phyloP scores from a whole-genome alignment of 2,888 invertebrate species.

The Brachyptera risi region DNA sequence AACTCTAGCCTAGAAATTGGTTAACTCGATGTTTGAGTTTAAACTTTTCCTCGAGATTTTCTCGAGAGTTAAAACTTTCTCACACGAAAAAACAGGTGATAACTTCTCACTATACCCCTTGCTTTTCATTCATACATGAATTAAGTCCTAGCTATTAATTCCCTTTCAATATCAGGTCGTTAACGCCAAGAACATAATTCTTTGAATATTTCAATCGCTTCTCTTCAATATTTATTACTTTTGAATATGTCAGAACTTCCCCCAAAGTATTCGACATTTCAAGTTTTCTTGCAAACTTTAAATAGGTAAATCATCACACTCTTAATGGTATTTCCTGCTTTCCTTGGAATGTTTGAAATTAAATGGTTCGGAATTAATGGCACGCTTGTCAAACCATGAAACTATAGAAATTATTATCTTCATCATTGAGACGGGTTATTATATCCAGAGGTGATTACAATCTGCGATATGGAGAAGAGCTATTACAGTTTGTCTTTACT shows the following conservation, averaged over 20 bases:
- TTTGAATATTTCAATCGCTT: neutral
- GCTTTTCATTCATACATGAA: constrained; percentile 5
- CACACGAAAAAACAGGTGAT: neutral
- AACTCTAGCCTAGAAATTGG: neutral
- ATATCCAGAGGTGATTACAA: neutral
- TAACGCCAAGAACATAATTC: neutral
- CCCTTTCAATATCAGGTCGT: neutral
- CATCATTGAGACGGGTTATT: neutral
- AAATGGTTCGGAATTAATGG: neutral
- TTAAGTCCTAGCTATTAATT: neutral
- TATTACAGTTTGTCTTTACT: too few species aligned
- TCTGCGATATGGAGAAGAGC: too few species aligned
- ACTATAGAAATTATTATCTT: neutral
- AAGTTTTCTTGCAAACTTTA: neutral
- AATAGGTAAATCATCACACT: neutral
- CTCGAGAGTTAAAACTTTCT: neutral
- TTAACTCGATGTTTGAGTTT: neutral
- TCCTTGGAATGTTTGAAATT: neutral
- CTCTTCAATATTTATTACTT: neutral
- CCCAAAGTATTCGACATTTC: neutral
- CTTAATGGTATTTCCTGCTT: neutral
- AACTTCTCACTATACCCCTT: neutral
- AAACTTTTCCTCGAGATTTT: neutral
- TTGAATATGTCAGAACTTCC: constrained; percentile 1
- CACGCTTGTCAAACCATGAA: neutral